Evolutionary conservation across 2,797 vertebrate species (phyloP).

Genomic region (Oophaga sylvatica): DNA sequence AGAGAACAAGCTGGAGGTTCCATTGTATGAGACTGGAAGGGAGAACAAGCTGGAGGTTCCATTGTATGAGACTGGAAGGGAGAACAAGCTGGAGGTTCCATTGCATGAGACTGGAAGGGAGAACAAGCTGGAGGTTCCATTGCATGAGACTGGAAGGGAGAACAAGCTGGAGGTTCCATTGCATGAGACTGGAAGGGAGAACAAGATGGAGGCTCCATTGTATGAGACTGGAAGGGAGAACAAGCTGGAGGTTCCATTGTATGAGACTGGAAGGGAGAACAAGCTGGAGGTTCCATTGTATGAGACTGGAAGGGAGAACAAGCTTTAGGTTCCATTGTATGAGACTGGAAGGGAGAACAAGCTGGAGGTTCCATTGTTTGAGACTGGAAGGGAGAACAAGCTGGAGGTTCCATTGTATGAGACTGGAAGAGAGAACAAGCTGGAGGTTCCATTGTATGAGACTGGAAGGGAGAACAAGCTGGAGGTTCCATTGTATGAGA

Average conservation of each 20-base stretch:
- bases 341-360: not conserved
- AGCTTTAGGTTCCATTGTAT: not conserved
- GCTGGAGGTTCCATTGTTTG: not conserved
- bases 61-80: not conserved
- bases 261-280: not conserved
- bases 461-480: not conserved
- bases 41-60: not conserved
- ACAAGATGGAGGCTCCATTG: not conserved
- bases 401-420: not conserved
- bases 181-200: not conserved
- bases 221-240: not conserved
- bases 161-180: not conserved
- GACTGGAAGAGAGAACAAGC: not conserved
- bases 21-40: not conserved
- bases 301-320: not conserved
- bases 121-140: not conserved
- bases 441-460: not conserved
- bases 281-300: not conserved
- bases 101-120: not conserved
- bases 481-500: not conserved
- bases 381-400: not conserved
- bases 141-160: not conserved
- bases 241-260: not conserved
- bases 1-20: not conserved
- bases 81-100: not conserved